Conservation (phyloP, 2,113 vertebrate genomes). For the Dascyllus trimaculatus region DNA sequence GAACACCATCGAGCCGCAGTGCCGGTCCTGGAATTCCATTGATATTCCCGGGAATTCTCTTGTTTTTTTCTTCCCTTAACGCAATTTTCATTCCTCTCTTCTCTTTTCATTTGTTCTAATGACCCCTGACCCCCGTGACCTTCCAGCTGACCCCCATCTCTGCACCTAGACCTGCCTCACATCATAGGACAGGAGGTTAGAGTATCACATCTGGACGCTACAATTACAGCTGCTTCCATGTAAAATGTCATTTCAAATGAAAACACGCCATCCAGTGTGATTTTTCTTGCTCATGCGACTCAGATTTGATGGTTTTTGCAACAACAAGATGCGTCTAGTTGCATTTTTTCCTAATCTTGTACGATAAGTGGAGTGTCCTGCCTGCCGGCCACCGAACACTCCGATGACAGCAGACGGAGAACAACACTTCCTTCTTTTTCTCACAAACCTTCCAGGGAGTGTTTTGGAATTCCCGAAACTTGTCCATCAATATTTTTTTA, state of each 20-base stretch:
- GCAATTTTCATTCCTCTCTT: slow-evolving; percentile 31
- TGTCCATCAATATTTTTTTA: not conserved
- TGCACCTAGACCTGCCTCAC: not conserved
- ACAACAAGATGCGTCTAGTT: too few relatives aligned
- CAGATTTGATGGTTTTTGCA: too few relatives aligned
- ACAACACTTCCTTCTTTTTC: not conserved
- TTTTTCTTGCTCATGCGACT: too few relatives aligned
- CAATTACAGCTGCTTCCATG: too few relatives aligned
- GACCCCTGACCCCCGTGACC: slow-evolving; percentile 53
- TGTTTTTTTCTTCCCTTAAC: not conserved
- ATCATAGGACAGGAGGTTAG: too few relatives aligned
- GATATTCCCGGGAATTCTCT: slow-evolving; percentile 41
- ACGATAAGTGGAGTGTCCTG: too few relatives aligned
- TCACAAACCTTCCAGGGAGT: not conserved
- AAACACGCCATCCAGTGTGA: too few relatives aligned
- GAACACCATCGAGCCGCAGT: slow-evolving; percentile 17
- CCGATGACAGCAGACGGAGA: not conserved
- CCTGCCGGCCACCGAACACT: slow-evolving; percentile 8
- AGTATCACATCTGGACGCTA: too few relatives aligned
- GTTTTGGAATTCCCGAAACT: not conserved
- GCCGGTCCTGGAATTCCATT: slow-evolving; percentile 60
- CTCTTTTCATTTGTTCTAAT: slow-evolving; percentile 53
- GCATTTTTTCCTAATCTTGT: too few relatives aligned
- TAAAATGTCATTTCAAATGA: too few relatives aligned
- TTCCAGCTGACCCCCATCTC: slow-evolving; percentile 13